Conservation (phyloP, 2,888 invertebrate species). For the Linnaemya vulpina region DNA sequence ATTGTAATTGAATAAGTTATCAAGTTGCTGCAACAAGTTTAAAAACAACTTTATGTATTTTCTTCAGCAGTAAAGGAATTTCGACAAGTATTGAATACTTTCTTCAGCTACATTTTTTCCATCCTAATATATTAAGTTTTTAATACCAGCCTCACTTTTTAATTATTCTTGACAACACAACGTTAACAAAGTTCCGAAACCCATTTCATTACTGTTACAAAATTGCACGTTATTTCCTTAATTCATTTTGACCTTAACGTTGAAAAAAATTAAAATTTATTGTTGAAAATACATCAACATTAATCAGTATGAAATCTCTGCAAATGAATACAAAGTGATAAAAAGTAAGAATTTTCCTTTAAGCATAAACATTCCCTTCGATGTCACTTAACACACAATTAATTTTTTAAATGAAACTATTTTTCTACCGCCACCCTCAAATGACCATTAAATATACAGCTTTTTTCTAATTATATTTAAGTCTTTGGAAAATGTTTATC, state of each 20-base stretch:
- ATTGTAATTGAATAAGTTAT: neutral
- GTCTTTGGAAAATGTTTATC: conserved; percentile 45
- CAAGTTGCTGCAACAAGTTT: neutral
- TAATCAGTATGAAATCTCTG: conserved; percentile 17
- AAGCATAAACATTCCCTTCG: conserved; percentile 22
- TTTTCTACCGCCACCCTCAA: conserved; percentile 25
- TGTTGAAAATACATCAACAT: conserved; percentile 11
- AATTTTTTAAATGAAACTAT: conserved; percentile 31
- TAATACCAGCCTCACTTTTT: neutral
- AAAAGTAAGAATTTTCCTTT: conserved; percentile 21
- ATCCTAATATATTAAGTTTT: neutral
- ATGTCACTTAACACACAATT: conserved; percentile 61
- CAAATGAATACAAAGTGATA: neutral
- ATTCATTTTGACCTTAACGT: conserved; percentile 20
- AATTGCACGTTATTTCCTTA: conserved; percentile 6
- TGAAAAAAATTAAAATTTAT: conserved; percentile 1
- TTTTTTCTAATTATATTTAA: conserved; percentile 19
- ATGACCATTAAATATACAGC: conserved; percentile 5
- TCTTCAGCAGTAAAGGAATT: too few species aligned
- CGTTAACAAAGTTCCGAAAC: conserved; percentile 23
- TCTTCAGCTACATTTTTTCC: neutral
- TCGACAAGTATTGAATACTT: neutral
- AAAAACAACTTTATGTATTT: too few species aligned
- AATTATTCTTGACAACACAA: neutral
- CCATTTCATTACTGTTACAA: conserved; percentile 25